phyloP scores from a whole-genome alignment of 2,888 invertebrate species.

The Metalampra italica region DNA sequence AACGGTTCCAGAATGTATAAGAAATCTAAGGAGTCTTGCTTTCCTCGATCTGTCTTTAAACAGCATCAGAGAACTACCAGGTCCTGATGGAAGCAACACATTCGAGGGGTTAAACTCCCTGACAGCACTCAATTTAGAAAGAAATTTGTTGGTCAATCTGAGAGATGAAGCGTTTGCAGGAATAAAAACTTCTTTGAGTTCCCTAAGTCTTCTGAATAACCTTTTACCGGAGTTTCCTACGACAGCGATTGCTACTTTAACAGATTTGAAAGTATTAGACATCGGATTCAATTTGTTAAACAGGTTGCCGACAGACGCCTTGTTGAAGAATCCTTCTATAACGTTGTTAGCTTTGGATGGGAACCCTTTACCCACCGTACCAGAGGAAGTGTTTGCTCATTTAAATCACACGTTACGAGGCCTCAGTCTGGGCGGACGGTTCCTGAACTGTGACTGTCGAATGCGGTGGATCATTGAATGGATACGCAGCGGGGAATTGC shows the following conservation, averaged over 20 bases:
- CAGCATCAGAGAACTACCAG: constrained; percentile 88
- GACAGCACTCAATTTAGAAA: constrained; percentile 91
- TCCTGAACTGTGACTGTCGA: constrained; percentile 92
- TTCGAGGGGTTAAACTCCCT: constrained; percentile 89
- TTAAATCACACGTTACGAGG: constrained; percentile 91
- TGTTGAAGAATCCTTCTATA: constrained; percentile 88
- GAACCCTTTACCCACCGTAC: constrained; percentile 91
- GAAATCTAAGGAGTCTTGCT: constrained; percentile 87
- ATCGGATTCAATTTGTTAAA: constrained; percentile 95
- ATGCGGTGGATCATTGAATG: constrained; percentile 94
- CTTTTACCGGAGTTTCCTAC: constrained; percentile 92
- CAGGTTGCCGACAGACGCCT: constrained; percentile 87
- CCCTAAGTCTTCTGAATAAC: constrained; percentile 93
- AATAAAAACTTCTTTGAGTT: constrained; percentile 89
- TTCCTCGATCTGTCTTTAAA: constrained; percentile 95
- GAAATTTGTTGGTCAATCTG: constrained; percentile 90
- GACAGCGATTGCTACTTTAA: constrained; percentile 85
- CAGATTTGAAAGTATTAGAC: constrained; percentile 91
- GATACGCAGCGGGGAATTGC: constrained; percentile 91
- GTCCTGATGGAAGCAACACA: constrained; percentile 80
- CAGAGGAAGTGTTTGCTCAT: constrained; percentile 86
- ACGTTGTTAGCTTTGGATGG: constrained; percentile 94
- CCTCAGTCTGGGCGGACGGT: constrained; percentile 91
- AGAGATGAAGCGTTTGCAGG: constrained; percentile 88
- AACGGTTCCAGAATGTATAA: constrained; percentile 87